Evolutionary conservation across 1,140 invertebrate species (phyloP).

Genomic region (Drosophila virilis): DNA sequence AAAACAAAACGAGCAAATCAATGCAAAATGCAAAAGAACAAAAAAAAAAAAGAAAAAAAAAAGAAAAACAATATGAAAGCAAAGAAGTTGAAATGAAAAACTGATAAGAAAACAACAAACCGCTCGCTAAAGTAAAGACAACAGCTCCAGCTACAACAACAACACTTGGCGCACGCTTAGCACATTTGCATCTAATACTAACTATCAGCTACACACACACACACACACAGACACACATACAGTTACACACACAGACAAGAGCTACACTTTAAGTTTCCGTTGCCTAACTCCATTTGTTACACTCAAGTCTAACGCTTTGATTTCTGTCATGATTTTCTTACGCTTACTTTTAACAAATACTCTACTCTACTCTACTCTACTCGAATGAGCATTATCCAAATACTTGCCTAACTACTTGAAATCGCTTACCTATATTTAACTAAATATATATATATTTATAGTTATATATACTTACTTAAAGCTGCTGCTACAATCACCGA

Average conservation of each 20-base stretch:
- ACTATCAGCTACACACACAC: slow-evolving; percentile 16
- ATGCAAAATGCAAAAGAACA: slow-evolving; percentile 66
- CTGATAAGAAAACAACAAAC: slow-evolving; percentile 28
- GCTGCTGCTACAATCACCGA: slow-evolving; percentile 33
- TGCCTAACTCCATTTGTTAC: slow-evolving; percentile 9
- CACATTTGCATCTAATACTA: slow-evolving; percentile 67
- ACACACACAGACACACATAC: slow-evolving; percentile 14
- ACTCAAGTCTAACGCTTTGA: slow-evolving; percentile 29
- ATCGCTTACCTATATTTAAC: slow-evolving; percentile 69
- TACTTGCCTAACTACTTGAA: slow-evolving; percentile 65
- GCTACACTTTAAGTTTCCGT: slow-evolving; percentile 14
- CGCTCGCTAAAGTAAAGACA: slow-evolving; percentile 47
- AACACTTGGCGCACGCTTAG: slow-evolving; percentile 74
- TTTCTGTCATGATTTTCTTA: slow-evolving; percentile 42
- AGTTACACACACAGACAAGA: slow-evolving; percentile 12
- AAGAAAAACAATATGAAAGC: slow-evolving; percentile 49
- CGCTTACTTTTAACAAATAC: slow-evolving; percentile 41
- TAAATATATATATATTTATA: slow-evolving; percentile 41
- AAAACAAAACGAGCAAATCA: slow-evolving; percentile 56
- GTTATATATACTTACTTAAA: slow-evolving; percentile 37
- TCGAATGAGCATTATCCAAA: slow-evolving; percentile 71
- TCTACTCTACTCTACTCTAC: slow-evolving; percentile 32
- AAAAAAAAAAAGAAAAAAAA: slow-evolving; percentile 41
- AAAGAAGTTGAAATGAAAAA: slow-evolving; percentile 55
- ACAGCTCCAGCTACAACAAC: slow-evolving; percentile 39